phyloP scores from a whole-genome alignment of 2,888 invertebrate genomes.

The Aethes cnicana region DNA sequence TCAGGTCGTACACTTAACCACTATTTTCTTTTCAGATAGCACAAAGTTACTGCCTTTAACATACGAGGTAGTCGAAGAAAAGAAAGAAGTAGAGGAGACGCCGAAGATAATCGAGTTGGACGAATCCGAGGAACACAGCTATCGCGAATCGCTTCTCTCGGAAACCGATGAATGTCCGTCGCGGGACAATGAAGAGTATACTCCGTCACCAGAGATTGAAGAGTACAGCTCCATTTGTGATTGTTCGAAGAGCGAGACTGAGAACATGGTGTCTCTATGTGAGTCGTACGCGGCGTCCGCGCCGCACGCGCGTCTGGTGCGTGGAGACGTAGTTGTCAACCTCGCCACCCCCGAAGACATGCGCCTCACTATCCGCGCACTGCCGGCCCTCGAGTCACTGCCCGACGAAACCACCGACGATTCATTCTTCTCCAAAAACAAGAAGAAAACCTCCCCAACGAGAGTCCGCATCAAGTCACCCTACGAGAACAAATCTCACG shows the following conservation, averaged over 20 bases:
- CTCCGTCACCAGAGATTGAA: no score
- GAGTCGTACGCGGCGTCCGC: neutral
- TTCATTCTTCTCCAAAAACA: constrained; percentile 30
- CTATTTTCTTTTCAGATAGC: constrained; percentile 18
- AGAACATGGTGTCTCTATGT: neutral
- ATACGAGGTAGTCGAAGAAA: neutral
- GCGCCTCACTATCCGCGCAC: constrained; percentile 49
- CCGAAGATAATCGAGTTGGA: constrained; percentile 10
- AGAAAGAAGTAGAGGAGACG: neutral
- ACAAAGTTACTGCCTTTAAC: neutral
- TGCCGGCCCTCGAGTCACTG: constrained; percentile 51
- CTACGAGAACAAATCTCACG: constrained; percentile 64
- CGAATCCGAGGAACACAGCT: constrained; percentile 2
- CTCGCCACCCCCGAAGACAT: constrained; percentile 50
- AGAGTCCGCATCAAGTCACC: constrained; percentile 68
- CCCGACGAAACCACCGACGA: constrained; percentile 59
- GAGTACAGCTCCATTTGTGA: neutral
- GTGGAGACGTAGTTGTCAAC: constrained; percentile 40
- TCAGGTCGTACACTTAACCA: no score
- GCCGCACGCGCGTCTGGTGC: constrained; percentile 29
- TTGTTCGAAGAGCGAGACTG: neutral
- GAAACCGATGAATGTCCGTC: constrained; percentile 6
- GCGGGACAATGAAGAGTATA: neutral
- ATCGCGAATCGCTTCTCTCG: neutral
- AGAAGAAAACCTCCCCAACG: constrained; percentile 56